Percentiles rank a stretch among this genome's conserved stretches.
Evolutionary conservation across 2,797 vertebrate species (phyloP).

Genomic region (Eulemur rubriventer): DNA sequence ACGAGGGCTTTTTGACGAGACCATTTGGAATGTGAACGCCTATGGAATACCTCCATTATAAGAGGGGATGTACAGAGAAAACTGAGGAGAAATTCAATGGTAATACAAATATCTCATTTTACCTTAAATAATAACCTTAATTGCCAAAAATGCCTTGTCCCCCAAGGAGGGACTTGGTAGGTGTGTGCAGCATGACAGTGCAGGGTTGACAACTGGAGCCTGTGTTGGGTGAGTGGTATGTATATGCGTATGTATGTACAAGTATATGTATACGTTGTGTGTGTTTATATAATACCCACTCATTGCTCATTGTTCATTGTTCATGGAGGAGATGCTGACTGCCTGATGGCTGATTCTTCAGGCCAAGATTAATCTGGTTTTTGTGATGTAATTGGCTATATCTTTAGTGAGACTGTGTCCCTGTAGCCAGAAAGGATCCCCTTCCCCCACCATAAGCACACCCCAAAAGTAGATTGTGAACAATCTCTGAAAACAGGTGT

Average conservation of each 20-base stretch:
- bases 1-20: background rate
- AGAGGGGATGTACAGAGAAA: background rate
- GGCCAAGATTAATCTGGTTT: conserved; percentile 1
- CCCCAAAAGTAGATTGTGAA: background rate
- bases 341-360: background rate
- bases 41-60: background rate
- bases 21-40: background rate
- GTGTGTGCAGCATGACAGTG: background rate
- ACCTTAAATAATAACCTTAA: conserved; percentile 25
- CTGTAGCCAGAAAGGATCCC: background rate
- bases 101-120: conserved; percentile 19
- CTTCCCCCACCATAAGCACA: background rate
- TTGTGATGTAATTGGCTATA: background rate
- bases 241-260: background rate
- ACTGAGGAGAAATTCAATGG: background rate
- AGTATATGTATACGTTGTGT: background rate
- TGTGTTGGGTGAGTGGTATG: background rate
- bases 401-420: background rate
- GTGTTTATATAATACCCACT: background rate
- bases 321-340: background rate
- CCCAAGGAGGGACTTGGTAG: background rate
- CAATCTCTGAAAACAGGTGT: background rate
- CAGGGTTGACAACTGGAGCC: background rate
- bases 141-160: background rate
- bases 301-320: background rate